Evolutionary conservation across 2,113 vertebrate genomes (phyloP).

Genomic region (Serilophus lunatus): DNA sequence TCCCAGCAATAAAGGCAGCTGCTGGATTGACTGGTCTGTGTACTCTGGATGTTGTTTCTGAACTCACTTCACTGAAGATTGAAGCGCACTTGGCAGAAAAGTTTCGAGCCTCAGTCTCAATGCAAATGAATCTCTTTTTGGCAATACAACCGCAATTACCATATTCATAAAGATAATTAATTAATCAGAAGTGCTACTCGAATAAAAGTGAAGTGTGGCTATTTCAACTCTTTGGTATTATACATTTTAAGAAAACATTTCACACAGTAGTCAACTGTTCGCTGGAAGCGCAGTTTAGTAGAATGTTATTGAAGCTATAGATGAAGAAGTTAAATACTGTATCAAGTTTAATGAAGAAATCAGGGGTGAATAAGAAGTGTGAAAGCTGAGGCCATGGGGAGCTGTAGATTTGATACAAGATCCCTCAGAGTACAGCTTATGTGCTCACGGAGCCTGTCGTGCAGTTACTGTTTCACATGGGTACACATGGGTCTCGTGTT

Average conservation of each 20-base stretch:
- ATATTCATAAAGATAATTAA: constrained; percentile 12
- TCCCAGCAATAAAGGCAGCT: background rate
- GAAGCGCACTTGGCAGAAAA: background rate
- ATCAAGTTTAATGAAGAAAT: constrained; percentile 28
- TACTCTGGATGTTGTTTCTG: background rate
- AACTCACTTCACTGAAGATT: background rate
- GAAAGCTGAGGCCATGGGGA: constrained; percentile 8
- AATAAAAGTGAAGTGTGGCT: background rate
- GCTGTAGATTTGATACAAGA: background rate
- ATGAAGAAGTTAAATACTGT: background rate
- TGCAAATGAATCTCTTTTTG: background rate
- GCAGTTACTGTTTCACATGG: background rate
- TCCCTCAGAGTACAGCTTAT: rapidly evolving
- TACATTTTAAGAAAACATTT: background rate
- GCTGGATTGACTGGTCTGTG: background rate
- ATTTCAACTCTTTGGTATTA: background rate
- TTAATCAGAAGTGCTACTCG: background rate
- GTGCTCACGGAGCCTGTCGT: rapidly evolving
- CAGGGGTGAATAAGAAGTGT: background rate
- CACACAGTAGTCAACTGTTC: background rate
- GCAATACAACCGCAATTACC: background rate
- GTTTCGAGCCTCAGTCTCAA: background rate
- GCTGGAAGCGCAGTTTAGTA: background rate
- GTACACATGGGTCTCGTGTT: rapidly evolving
- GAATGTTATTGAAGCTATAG: background rate